Base-by-base conservation (phyloP, 2,888 invertebrate species). In the Pharmacophagus antenor region DNA sequence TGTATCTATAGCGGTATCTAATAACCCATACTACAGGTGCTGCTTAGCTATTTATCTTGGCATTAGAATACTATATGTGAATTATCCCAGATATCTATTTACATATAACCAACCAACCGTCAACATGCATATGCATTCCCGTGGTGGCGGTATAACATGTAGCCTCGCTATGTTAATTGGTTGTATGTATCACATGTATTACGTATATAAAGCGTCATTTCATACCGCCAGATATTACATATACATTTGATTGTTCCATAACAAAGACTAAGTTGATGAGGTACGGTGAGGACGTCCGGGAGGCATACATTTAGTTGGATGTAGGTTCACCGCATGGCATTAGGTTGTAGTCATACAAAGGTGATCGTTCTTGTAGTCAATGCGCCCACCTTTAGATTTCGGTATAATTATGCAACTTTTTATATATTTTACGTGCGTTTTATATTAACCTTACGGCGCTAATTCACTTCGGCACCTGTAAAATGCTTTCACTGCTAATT, bases 361-460 rank as follows among this genome's bases (percentile, higher is more conserved):
- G 62, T 74, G 73, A 74, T 74, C 71, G 68, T 79, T 81, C 78
- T 64, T 82, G 70, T 87, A 87, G 87, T 86, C 87, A 87, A 78
- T 79, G 76, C 80, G 78, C 88, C 88, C 88, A 88, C 88, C 87
- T 87, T 73, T 74, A 69, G 77, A 77, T 76, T 77, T 80, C 72
- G 76, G 70, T 42, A 8, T 25, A 12, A n/a, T 53, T 42, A 17
- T 17, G 12, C 18, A 25, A 44, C 25, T 5, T 53, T 53, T 25
- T 44, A 44, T 55, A 79, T 72, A 74, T 72, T 76, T 76, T 73
- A 76, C 63, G 59, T 48, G 61, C 17, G 2, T 31, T 23, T 54
- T 7, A 23, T n/a, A 17, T 8, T 47, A 15, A 1, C 31, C 31
- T 20, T 20, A 20, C 21, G 7, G 42, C 42, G 41, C 23, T 23